Evolutionary conservation across 2,113 vertebrate genomes (phyloP).

Genomic region (Paralichthys olivaceus): DNA sequence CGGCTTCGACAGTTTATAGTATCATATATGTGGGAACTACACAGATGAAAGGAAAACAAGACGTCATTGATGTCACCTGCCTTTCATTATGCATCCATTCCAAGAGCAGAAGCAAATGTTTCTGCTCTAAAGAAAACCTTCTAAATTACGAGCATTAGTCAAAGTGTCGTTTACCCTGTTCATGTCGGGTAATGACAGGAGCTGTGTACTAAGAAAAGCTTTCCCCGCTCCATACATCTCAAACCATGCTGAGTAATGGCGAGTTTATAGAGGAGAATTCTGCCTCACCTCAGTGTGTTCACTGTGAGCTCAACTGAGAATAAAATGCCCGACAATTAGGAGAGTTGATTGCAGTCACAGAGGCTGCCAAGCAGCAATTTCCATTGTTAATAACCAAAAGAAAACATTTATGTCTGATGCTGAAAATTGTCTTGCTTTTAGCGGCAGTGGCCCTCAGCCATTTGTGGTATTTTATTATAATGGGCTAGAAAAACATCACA

Average conservation of each 20-base stretch:
- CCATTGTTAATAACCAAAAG: slow-evolving; percentile 87
- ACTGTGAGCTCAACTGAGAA: slow-evolving; percentile 76
- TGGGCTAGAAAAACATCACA: slow-evolving; percentile 81
- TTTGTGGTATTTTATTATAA: slow-evolving; percentile 83
- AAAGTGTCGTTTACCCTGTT: slow-evolving; percentile 68
- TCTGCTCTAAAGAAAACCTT: slow-evolving; percentile 72
- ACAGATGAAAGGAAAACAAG: slow-evolving; percentile 47
- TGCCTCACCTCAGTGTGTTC: slow-evolving; percentile 37
- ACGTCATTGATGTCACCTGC: slow-evolving; percentile 60
- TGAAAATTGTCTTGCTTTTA: slow-evolving; percentile 73
- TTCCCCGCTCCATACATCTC: slow-evolving; percentile 14
- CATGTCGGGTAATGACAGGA: slow-evolving; percentile 66
- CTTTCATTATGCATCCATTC: slow-evolving; percentile 71
- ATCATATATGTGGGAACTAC: slow-evolving; percentile 16
- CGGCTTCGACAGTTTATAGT: slow-evolving; percentile 13
- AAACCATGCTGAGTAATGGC: slow-evolving; percentile 64
- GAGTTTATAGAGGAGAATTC: slow-evolving; percentile 44
- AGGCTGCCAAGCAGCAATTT: slow-evolving; percentile 85
- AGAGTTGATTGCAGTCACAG: slow-evolving; percentile 83
- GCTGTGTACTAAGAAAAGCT: slow-evolving; percentile 48
- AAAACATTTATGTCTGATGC: slow-evolving; percentile 88
- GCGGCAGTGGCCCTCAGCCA: slow-evolving; percentile 66
- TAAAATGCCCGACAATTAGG: slow-evolving; percentile 77
- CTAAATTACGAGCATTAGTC: slow-evolving; percentile 73
- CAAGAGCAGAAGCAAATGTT: slow-evolving; percentile 74